Evolutionary conservation across 1,140 invertebrate species (phyloP).

Genomic region (Drosophila bipectinata): DNA sequence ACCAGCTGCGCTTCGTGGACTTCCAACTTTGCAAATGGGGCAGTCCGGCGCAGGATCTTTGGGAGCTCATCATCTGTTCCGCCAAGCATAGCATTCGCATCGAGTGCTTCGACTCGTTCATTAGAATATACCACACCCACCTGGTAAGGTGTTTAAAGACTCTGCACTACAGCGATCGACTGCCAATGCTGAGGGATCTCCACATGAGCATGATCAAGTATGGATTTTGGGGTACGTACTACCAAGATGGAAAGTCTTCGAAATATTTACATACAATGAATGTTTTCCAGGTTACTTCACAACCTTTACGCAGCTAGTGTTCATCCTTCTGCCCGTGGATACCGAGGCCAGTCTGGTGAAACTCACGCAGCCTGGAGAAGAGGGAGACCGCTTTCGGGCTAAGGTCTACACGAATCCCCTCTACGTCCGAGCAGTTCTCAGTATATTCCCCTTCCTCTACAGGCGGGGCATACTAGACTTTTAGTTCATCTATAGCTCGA

Average conservation of each 20-base stretch:
- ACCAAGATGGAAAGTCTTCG: background rate
- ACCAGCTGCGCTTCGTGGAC: slow-evolving; percentile 83
- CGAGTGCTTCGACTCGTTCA: slow-evolving; percentile 70
- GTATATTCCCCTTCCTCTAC: slow-evolving; percentile 75
- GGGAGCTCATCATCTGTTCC: slow-evolving; percentile 74
- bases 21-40: slow-evolving; percentile 83
- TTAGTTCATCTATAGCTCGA: slow-evolving; percentile 6
- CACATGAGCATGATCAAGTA: slow-evolving; percentile 77
- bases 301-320: slow-evolving; percentile 72
- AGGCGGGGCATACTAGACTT: slow-evolving; percentile 71
- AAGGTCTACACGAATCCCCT: slow-evolving; percentile 77
- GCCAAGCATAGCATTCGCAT: slow-evolving; percentile 68
- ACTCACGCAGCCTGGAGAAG: slow-evolving; percentile 66
- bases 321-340: slow-evolving; percentile 69
- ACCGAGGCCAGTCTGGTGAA: slow-evolving; percentile 67
- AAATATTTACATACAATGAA: background rate
- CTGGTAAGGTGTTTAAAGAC: slow-evolving; percentile 62
- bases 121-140: slow-evolving; percentile 73
- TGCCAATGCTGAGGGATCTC: slow-evolving; percentile 62
- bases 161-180: slow-evolving; percentile 62
- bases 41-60: slow-evolving; percentile 83
- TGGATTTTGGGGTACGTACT: slow-evolving; percentile 74
- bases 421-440: slow-evolving; percentile 62
- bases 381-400: slow-evolving; percentile 68
- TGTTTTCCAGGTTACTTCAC: slow-evolving; percentile 64